phyloP scores from a whole-genome alignment of 2,888 invertebrate species.

The Pherbina coryleti region DNA sequence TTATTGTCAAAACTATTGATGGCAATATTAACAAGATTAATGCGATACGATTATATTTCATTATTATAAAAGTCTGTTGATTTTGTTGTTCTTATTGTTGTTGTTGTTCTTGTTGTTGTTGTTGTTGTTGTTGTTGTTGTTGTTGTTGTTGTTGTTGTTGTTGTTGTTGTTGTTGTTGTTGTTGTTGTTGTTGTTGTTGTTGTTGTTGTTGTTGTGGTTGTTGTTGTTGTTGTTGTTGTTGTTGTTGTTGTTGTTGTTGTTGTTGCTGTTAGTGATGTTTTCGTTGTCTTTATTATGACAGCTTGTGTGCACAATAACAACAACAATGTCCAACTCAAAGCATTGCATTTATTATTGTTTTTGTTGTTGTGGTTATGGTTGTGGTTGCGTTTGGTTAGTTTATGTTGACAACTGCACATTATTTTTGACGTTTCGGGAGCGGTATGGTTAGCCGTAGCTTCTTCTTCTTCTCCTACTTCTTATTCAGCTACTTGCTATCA shows the following conservation, averaged over 20 bases:
- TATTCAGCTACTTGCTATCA: background rate
- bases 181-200: background rate
- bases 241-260: background rate
- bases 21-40: conserved; percentile 35
- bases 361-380: background rate
- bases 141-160: background rate
- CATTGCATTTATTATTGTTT: background rate
- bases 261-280: no score
- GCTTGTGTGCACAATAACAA: background rate
- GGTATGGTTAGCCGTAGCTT: background rate
- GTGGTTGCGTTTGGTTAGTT: background rate
- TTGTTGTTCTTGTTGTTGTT: background rate
- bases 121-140: no score
- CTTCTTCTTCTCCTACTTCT: background rate
- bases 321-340: background rate
- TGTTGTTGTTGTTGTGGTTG: background rate
- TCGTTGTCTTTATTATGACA: background rate
- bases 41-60: conserved; percentile 13
- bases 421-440: conserved; percentile 14
- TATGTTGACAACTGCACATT: conserved; percentile 15
- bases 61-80: background rate
- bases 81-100: background rate
- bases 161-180: background rate
- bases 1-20: conserved; percentile 26
- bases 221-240: background rate